Base-by-base conservation (phyloP, 35 echinoderm and acorn worm genomes). In the Holothuria glaberrima region DNA sequence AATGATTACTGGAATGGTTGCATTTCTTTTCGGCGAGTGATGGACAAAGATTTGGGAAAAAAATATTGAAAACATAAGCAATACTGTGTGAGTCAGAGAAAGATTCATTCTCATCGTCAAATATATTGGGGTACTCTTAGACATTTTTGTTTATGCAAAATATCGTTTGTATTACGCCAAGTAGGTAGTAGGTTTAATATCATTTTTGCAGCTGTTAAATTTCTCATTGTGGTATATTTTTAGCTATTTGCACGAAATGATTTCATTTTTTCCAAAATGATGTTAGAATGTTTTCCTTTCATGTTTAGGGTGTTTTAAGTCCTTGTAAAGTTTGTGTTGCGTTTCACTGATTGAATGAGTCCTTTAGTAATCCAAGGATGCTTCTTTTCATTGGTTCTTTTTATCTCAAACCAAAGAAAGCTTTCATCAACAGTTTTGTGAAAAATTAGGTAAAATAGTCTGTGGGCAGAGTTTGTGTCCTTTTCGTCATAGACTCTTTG, bases 161-260 rank as follows among this genome's bases (percentile, higher is more conserved):
- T 73, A 34, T 34, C 21, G 30, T 73, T 73, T 30, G 31, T 73
- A 73, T 73, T 73, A 30, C 69, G 29, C 28, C 69, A 38, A n/a
- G n/a, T n/a, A n/a, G n/a, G n/a, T n/a, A 28, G 69, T 73, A 73
- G 25, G 4, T 73, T 73, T 34, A 73, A 33, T 32, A 73, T 73
- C 69, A 73, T 73, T 30, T 73, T 73, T 73, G 29, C 69, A 73
- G 69, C 69, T 4, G 35, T 73, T 73, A 3, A 73, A 38, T 73
- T 73, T 73, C 69, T 73, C 69, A 30, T 73, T 73, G 69, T 73
- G 18, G 28, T 73, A 73, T 3, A 73, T 30, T 73, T 33, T 73
- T 73, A 73, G 29, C 29, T 73, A 73, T 73, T 12, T 18, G 28
- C 69, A 33, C 12, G 30, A 73, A 29, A 18, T 32, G 69, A 73